Evolutionary conservation across 2,888 invertebrate genomes (phyloP), one percentile per base, ranked within the genome.

Genomic region (Miltochrista miniata): DNA sequence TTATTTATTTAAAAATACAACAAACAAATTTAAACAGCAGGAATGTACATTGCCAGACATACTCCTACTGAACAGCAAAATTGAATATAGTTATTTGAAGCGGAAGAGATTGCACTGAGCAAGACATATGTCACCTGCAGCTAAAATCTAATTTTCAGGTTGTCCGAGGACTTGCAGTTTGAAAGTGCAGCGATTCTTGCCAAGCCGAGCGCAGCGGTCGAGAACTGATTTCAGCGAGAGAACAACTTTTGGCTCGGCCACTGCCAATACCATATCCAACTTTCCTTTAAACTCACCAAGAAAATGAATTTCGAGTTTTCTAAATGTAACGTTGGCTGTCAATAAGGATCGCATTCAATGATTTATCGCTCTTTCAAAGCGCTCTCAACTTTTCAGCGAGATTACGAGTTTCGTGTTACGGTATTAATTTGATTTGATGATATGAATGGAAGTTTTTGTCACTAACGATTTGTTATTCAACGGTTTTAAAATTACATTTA

Each of bases 291-390:
- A 76, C 72, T 81, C 69, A 54, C 68, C 64, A 67, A 80, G 85
- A 83, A 88, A 88, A 88, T 88, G 84, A 86, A 85, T 86, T 87
- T 83, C 78, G 76, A 83, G 77, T 76, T 79, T 70, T 69, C 64
- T 66, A 79, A 84, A 82, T 76, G 76, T 79, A 66, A 76, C 72
- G 72, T 65, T 61, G 66, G 69, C 76, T 81, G 79, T 82, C 85
- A 81, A 76, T 79, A 78, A 71, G 68, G 68, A 61, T 68, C 65
- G 62, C 58, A 68, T 74, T 72, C 68, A 69, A 72, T 79, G 78
- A 81, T 81, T 81, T 77, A 82, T 79, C 67, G 70, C 66, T 60
- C 57, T 71, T 67, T 60, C 70, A 58, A 60, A 66, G 70, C 66
- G 59, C 57, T 71, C 66, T 60, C 70, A 58, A 60, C 52, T 64